Percentiles rank a stretch among this genome's conserved stretches.
Evolutionary conservation across 2,888 invertebrate genomes (phyloP).

Genomic region (Cybosia mesomella): DNA sequence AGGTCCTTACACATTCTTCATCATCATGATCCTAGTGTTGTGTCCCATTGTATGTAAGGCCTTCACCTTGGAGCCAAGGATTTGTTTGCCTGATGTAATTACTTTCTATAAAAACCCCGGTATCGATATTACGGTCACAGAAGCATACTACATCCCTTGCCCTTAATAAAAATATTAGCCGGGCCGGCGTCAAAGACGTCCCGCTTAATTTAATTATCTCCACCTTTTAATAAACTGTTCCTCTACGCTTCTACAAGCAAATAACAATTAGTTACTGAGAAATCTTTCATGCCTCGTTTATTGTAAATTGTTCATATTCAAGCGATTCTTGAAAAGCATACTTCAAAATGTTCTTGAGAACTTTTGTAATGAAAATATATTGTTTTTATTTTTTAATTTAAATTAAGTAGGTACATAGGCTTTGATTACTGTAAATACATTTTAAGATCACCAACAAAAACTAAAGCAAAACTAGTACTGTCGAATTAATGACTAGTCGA

Average conservation of each 20-base stretch:
- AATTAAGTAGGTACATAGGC: not conserved
- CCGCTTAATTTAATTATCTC: slow-evolving; percentile 82
- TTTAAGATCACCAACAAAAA: not conserved
- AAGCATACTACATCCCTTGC: slow-evolving; percentile 34
- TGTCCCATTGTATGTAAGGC: too few relatives aligned
- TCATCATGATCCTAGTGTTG: too few relatives aligned
- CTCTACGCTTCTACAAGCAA: slow-evolving; percentile 61
- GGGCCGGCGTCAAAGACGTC: slow-evolving; percentile 81
- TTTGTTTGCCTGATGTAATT: too few relatives aligned
- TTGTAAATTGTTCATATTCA: slow-evolving; percentile 41
- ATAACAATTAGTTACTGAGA: slow-evolving; percentile 69
- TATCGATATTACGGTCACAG: slow-evolving; percentile 5
- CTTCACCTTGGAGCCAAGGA: too few relatives aligned
- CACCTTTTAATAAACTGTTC: slow-evolving; percentile 79
- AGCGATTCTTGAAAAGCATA: slow-evolving; percentile 33
- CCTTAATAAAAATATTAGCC: slow-evolving; percentile 82
- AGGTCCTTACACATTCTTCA: too few relatives aligned
- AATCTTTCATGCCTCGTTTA: slow-evolving; percentile 55
- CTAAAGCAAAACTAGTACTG: not conserved
- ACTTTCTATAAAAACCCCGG: not conserved
- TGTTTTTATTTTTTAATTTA: not conserved
- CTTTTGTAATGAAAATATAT: slow-evolving; percentile 11
- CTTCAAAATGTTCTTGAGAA: slow-evolving; percentile 21
- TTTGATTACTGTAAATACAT: not conserved
- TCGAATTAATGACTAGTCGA: too few relatives aligned